Base-by-base conservation (phyloP, 2,888 invertebrate genomes). In the Neria commutata region DNA sequence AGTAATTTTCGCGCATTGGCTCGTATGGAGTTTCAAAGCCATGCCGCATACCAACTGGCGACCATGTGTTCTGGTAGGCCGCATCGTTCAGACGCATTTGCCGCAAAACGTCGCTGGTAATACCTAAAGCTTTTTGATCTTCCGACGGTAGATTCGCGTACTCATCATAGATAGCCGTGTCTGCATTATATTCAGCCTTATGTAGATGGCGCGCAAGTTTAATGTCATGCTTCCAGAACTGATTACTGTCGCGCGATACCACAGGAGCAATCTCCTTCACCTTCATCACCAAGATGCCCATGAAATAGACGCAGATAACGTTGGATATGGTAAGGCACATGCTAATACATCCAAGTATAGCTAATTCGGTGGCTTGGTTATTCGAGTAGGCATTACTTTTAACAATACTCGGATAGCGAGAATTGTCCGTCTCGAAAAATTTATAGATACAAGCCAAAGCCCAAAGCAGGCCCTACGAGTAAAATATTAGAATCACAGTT, bases 271-370 rank as follows among this genome's bases (percentile, higher is more conserved):
- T 87, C 80, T 87, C 85, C 78, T 88, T 88, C 1, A 88, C 87
- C 84, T 89, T 90, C 54, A 91, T 85, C 33, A 91, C 87, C n/a
- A 88, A 67, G 25, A 90, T 85, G 21, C 89, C 91, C 74, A 89
- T 86, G 0, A 88, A 64, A 71, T 90, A 89, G 62, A 92, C 90
- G 76, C 90, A 90, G 45, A 88, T 71, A 55, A 92, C 89, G 75
- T 92, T 92, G 46, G 91, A 84, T 1, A 91, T 81, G 0, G 91
- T 91, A 14, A 92, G 81, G 51, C 88, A 85, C 56, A 92, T 85
- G 57, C 91, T 91, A 16, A 91, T 84, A 0, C 84, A 83, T 1
- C 90, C 92, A 25, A 90, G 78, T 6, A 86, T 73, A 0, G 86
- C 85, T 47, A 89, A 82, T 72, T 92, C 91, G 0, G 82, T 73